These are phyloP conservation scores for Passer montanus DNA, from an alignment of 2,113 vertebrate genomes.

Conservation along the genomic window DNA sequence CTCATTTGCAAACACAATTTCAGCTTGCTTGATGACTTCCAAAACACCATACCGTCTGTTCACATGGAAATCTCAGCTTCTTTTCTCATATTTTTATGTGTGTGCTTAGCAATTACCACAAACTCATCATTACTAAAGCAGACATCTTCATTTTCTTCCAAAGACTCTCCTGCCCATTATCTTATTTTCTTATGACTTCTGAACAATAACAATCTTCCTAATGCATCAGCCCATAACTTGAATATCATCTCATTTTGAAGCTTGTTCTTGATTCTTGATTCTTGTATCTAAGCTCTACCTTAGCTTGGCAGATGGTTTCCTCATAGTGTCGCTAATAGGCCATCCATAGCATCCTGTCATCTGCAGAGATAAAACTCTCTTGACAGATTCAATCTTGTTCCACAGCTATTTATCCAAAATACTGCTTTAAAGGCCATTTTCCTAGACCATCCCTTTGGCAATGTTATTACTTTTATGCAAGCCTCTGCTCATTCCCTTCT, in stretches of 20 bases:
- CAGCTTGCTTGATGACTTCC: background rate
- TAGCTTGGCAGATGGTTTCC: background rate
- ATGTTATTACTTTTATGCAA: background rate
- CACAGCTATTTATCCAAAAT: background rate
- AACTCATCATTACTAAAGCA: background rate
- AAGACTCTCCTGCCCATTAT: background rate
- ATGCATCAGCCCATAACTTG: background rate
- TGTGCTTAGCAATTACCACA: background rate
- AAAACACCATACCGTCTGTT: background rate
- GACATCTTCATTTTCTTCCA: background rate
- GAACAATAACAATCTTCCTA: background rate
- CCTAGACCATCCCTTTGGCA: background rate
- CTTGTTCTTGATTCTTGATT: background rate
- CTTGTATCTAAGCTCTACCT: background rate
- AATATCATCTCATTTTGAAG: background rate
- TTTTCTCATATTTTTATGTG: background rate
- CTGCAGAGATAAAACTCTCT: conserved; percentile 33
- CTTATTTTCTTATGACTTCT: background rate
- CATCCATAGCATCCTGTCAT: background rate
- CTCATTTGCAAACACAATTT: background rate
- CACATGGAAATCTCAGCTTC: background rate
- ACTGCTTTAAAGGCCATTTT: background rate
- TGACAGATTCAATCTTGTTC: conserved; percentile 32
- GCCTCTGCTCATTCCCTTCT: background rate
- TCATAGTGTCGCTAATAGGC: background rate